Base-by-base conservation (phyloP, 2,113 vertebrate species). In the Scomber colias region DNA sequence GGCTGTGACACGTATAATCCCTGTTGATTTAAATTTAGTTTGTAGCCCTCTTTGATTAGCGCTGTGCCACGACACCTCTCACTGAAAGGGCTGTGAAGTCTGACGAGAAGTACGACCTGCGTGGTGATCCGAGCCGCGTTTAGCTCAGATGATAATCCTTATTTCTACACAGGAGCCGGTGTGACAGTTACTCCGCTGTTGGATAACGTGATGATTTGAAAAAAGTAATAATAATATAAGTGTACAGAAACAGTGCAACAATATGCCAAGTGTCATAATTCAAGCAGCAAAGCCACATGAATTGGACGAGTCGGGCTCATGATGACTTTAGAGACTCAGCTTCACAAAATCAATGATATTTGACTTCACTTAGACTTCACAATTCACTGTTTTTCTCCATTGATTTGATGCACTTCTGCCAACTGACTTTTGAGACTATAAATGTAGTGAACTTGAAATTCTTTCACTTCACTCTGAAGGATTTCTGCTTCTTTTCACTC, bases 1-100 rank as follows among this genome's bases (percentile, higher is more conserved):
- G 59, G 71, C 74, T 77, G 71, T 31, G 81, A 83, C 73, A 66
- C 17, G 73, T 67, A 48, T 70, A 84, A 79, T 89, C 85, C 79
- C 64, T 16, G 73, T 40, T 84, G 83, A 72, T 88, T 85, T 82
- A 73, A 71, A 84, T 84, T 54, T 75, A 71, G 44, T 49, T 27
- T 71, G 49, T 73, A 44, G 62, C 70, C 16, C 50, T 62, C 75
- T 83, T 85, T 90, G 80, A 85, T 85, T 79, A 65, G 54, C 60
- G 40, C 55, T 12, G 1, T 21, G 55, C 69, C 55, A 44, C 50
- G 61, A 75, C 69, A 70, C 14, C n/a, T 68, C 49, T 61, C 3
- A 17, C 21, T 70, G 71, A 80, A 70, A 56, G 44, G 45, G 55
- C 65, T 24, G 13, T n/a, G 21, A 27, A 13, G 14, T 82, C 40